phyloP scores from a whole-genome alignment of 2,888 invertebrate genomes.

The Brachyopa scutellaris region DNA sequence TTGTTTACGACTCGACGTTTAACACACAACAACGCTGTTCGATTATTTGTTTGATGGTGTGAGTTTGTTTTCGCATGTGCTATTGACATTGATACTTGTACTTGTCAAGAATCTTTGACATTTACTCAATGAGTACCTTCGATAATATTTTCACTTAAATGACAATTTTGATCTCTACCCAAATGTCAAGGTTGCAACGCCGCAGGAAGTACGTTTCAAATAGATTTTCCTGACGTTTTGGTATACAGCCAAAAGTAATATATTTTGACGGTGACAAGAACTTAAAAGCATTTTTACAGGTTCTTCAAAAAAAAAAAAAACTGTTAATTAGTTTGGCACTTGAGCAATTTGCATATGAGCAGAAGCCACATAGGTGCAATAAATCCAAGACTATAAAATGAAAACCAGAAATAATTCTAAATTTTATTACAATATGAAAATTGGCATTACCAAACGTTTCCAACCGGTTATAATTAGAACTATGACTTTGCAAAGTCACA shows the following conservation, averaged over 20 bases:
- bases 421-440: too few relatives aligned
- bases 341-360: too few relatives aligned
- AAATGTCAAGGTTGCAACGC: constrained; percentile 20
- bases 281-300: constrained; percentile 24
- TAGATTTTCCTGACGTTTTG: constrained; percentile 27
- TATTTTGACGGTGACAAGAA: background rate
- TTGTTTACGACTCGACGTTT: background rate
- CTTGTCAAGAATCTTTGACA: constrained; percentile 20
- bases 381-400: too few relatives aligned
- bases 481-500: background rate
- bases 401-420: too few relatives aligned
- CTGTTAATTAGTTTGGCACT: too few relatives aligned
- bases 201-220: background rate
- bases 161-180: constrained; percentile 7
- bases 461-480: background rate
- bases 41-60: constrained; percentile 1
- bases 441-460: too few relatives aligned
- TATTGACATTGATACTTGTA: constrained; percentile 38
- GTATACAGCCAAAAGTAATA: constrained; percentile 29
- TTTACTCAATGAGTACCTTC: background rate
- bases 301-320: too few relatives aligned
- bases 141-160: background rate
- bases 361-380: too few relatives aligned
- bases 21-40: background rate
- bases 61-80: background rate